Conservation (phyloP, 1,140 invertebrate species). For the Grapholita molesta region DNA sequence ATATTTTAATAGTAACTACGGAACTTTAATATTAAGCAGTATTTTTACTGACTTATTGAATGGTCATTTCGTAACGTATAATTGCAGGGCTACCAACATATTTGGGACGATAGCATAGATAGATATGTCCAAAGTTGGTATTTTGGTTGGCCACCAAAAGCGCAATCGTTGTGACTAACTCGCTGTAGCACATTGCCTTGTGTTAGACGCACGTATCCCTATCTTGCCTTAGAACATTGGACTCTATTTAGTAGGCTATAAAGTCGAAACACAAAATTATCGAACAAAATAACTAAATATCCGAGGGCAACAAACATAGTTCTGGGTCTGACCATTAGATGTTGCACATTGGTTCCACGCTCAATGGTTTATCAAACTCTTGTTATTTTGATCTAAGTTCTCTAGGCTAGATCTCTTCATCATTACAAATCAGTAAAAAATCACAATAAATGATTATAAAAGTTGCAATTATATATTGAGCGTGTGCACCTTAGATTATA, state of each 20-base stretch:
- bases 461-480: not conserved
- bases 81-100: not conserved
- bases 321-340: constrained; percentile 2
- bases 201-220: constrained; percentile 2
- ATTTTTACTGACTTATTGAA: too few species aligned
- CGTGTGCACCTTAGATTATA: not conserved
- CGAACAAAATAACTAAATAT: not conserved
- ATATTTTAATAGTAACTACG: too few species aligned
- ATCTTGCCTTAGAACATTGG: not conserved
- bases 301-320: not conserved
- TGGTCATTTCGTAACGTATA: not conserved
- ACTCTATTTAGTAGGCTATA: not conserved
- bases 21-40: too few species aligned
- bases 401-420: not conserved
- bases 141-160: not conserved
- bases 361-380: not conserved
- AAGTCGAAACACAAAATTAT: not conserved
- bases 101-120: not conserved
- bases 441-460: too few species aligned
- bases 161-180: not conserved
- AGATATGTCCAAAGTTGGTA: not conserved
- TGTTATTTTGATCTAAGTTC: not conserved
- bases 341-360: not conserved
- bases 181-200: constrained; percentile 10
- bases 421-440: not conserved